Evolutionary conservation across 2,797 vertebrate genomes (phyloP), one percentile per base, ranked within the genome.

Genomic region (Tokudaia muenninki): DNA sequence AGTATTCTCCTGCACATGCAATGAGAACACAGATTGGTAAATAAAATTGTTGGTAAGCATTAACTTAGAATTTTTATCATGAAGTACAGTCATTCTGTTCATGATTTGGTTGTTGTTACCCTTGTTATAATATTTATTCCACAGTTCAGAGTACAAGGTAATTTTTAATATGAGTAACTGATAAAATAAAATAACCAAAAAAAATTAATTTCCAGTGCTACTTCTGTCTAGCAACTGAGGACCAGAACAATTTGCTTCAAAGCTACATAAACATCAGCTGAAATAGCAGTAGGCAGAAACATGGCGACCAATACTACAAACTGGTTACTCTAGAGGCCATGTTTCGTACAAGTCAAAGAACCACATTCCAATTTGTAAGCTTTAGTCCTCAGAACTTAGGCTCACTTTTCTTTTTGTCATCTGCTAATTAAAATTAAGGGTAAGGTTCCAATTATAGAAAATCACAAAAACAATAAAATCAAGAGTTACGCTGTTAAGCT

Each of bases 221-320:
- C 0, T 13, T n/a, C 17, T 91, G 63, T 44, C 41, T 14, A 55
- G 55, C 47, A 90, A 87, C 9, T 65, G 34, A 82, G 26, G 4
- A 88, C 50, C n/a, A 92, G 8, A 72, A n/a, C 77, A n/a, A n/a
- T 4, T 89, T 44, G 77, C 61, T 50, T 63, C 83, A 96, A 96
- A 92, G 78, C 78, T 87, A 52, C 65, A 50, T 0, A 88, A 21
- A 77, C 57, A 88, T 34, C 26, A 72, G 34, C 47, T n/a, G 34
- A 88, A 90, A 70, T 16, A 88, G 37, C 41, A 22, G 70, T 29
- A 70, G 21, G 44, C 41, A 50, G 37, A 88, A 81, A 81, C 57
- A 75, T 70, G 24, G 59, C 21, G 78, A 41, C 61, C 1, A 82
- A 29, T 6, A 41, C 41, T 55, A 41, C 78, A 77, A 44, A 44